Base-by-base conservation (phyloP, 2,888 invertebrate species). In the Eristalinus sepulchralis region DNA sequence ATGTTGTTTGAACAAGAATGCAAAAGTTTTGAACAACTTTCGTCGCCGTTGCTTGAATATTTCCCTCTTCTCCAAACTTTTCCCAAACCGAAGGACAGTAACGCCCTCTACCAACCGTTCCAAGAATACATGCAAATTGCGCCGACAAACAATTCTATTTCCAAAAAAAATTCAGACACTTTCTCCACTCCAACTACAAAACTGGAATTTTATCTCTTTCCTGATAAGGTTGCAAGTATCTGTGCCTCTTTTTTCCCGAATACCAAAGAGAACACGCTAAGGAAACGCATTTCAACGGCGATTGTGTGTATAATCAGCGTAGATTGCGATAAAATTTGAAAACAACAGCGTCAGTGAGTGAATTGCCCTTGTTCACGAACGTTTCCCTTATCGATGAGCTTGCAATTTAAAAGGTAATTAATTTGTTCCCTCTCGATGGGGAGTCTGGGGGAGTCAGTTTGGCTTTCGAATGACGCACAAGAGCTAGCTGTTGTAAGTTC, bases 341-440 rank as follows among this genome's bases (percentile, higher is more conserved):
- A 10, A 72, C 59, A 68, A 66, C 27, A 36, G 53, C 20, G n/a
- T 22, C 20, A 24, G 10, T 47, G 24, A 78, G 33, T 71, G 71
- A 80, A 84, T 84, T 84, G 67, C 76, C 36, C 76, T 71, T 67
- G 62, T 76, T 84, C 75, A 81, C 81, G 75, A 80, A 57, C 39
- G 67, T 47, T 68, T 60, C 39, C 55, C 66, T 62, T 73, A 81
- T 84, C 71, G 60, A 84, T 80, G 70, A 22, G 64, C n/a, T 75
- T 55, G 64, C 60, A 81, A 60, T 84, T 84, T 70, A 62, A 66
- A 80, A 70, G 68, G 64, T 64, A 72, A 83, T 83, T 73, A 79
- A 73, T 57, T 17, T n/a, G 27, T 24, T 60, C 33, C 72, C n/a
- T n/a, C n/a, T 39, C 57, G 31, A 8, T 13, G 20, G 71, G 9